Conservation (phyloP, 1,140 invertebrate species). For the Araneus ventricosus region DNA sequence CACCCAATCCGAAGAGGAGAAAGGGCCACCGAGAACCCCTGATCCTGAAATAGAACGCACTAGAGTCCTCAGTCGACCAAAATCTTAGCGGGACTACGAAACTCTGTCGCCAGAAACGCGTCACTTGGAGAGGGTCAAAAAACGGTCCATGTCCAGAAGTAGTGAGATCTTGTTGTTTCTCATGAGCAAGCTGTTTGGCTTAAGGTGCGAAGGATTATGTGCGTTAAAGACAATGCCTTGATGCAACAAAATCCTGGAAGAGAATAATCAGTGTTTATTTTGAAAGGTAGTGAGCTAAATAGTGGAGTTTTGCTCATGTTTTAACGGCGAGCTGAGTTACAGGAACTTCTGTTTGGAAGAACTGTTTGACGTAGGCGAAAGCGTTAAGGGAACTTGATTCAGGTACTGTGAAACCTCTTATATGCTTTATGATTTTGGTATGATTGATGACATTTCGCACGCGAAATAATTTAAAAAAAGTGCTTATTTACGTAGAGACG, state of each 20-base stretch:
- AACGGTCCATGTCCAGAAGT: neutral
- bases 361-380: neutral
- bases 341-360: neutral
- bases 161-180: too few species aligned
- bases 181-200: too few species aligned
- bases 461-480: too few species aligned
- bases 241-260: neutral
- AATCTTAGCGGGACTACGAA: slow-evolving; percentile 16
- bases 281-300: neutral
- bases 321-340: neutral
- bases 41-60: slow-evolving; percentile 51
- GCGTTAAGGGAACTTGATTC: too few species aligned
- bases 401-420: too few species aligned
- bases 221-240: neutral
- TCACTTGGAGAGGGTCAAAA: slow-evolving; percentile 7
- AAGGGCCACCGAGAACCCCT: slow-evolving; percentile 30
- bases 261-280: neutral
- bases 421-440: too few species aligned
- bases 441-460: too few species aligned
- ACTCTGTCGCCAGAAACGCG: slow-evolving; percentile 2
- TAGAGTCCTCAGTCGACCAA: slow-evolving; percentile 4
- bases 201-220: neutral
- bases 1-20: slow-evolving; percentile 18
- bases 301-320: neutral
- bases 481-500: too few species aligned